Evolutionary conservation across 1,140 invertebrate species (phyloP).

Genomic region (Polyergus mexicanus): DNA sequence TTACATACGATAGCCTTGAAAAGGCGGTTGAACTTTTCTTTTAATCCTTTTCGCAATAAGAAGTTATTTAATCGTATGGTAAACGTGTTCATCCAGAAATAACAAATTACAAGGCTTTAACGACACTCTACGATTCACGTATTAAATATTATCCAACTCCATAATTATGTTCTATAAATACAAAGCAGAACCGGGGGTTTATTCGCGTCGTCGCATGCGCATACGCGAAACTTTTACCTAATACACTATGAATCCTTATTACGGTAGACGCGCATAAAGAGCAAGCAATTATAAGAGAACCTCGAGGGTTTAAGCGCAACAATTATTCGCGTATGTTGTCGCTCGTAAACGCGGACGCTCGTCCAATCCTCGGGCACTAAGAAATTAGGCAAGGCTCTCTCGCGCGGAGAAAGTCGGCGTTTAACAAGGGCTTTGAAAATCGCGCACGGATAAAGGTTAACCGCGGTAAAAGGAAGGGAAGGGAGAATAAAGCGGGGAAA

Average conservation of each 20-base stretch:
- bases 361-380: conserved; percentile 17
- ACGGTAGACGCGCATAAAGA: conserved; percentile 23
- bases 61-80: neutral
- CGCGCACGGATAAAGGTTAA: conserved; percentile 73
- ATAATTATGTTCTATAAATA: conserved; percentile 17
- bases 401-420: conserved; percentile 65
- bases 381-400: conserved; percentile 65
- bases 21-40: neutral
- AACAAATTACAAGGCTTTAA: conserved; percentile 20
- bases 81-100: conserved; percentile 1
- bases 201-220: neutral
- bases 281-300: conserved; percentile 39
- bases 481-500: conserved; percentile 70
- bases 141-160: conserved; percentile 16
- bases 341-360: conserved; percentile 47
- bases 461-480: conserved; percentile 34
- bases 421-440: conserved; percentile 72
- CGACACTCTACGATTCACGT: neutral
- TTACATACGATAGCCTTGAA: neutral
- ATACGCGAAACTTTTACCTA: conserved; percentile 15
- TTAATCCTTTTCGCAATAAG: neutral
- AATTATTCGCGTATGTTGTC: conserved; percentile 53
- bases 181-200: neutral
- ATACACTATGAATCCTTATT: conserved; percentile 38
- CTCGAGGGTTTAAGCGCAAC: conserved; percentile 41